Evolutionary conservation across 2,113 vertebrate genomes (phyloP).

Genomic region (Rhegmatorhina hoffmannsi): DNA sequence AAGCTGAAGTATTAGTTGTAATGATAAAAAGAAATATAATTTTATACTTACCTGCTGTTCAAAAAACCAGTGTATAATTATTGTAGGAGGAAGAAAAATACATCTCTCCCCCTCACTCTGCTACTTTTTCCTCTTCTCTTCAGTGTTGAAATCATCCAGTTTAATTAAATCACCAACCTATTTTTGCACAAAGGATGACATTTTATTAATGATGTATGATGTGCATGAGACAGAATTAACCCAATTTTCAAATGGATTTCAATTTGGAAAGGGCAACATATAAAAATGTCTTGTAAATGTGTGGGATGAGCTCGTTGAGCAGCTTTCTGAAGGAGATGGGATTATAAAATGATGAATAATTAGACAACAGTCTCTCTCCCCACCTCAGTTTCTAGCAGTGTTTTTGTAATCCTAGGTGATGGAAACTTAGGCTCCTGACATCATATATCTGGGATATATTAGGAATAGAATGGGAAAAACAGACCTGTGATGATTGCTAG

Average conservation of each 20-base stretch:
- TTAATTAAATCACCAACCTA: slow-evolving; percentile 51
- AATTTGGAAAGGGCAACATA: slow-evolving; percentile 39
- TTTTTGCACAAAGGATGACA: slow-evolving; percentile 58
- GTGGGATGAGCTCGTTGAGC: slow-evolving; percentile 14
- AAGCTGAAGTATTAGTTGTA: slow-evolving; percentile 61
- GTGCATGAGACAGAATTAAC: slow-evolving; percentile 53
- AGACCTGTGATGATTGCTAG: neutral
- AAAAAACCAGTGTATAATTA: slow-evolving; percentile 6
- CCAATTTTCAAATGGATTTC: slow-evolving; percentile 49
- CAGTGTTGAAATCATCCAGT: slow-evolving; percentile 17
- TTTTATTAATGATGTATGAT: slow-evolving; percentile 59
- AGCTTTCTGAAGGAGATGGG: neutral
- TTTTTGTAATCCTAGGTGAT: neutral
- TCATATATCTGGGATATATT: neutral
- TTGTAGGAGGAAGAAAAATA: slow-evolving; percentile 50
- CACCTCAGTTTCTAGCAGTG: neutral
- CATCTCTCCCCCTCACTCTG: slow-evolving; percentile 20
- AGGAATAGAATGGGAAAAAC: neutral
- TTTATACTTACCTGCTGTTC: slow-evolving; percentile 24
- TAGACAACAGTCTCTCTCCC: neutral
- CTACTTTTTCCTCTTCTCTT: neutral
- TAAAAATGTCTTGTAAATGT: slow-evolving; percentile 36
- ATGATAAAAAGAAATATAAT: slow-evolving; percentile 54
- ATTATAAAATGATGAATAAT: slow-evolving; percentile 29
- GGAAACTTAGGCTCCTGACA: neutral